Evolutionary conservation across 2,113 vertebrate genomes (phyloP).

Genomic region (Quiscalus mexicanus): DNA sequence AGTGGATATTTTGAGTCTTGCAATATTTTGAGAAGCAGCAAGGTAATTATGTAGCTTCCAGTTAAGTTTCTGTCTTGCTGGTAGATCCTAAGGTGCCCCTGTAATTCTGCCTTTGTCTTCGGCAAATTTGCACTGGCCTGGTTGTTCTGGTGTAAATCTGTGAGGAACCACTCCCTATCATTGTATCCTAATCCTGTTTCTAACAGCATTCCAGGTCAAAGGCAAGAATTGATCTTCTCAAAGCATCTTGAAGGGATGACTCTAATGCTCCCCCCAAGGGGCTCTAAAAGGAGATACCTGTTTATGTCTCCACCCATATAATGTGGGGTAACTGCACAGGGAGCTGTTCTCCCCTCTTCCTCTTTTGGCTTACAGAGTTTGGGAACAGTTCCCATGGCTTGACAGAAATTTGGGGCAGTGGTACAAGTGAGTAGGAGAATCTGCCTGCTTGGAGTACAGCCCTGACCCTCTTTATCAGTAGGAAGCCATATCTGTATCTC

Average conservation of each 20-base stretch:
- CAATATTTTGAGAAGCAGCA: background rate
- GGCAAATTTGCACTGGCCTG: background rate
- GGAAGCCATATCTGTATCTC: rapidly evolving
- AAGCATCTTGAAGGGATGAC: background rate
- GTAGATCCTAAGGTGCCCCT: background rate
- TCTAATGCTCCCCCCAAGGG: background rate
- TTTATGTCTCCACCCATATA: background rate
- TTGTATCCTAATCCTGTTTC: background rate
- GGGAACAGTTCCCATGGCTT: background rate
- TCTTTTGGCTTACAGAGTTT: background rate
- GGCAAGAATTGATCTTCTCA: background rate
- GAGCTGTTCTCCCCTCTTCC: background rate
- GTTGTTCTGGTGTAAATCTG: background rate
- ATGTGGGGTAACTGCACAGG: background rate
- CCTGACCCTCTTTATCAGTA: background rate
- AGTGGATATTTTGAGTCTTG: background rate
- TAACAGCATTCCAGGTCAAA: background rate
- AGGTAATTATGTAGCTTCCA: background rate
- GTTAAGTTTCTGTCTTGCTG: background rate
- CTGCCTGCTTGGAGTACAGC: background rate
- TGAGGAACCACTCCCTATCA: background rate
- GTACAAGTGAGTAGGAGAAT: background rate
- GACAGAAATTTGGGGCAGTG: background rate
- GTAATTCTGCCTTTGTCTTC: background rate
- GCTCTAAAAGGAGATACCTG: background rate